Percentiles rank a stretch among this genome's conserved stretches.
phyloP scores from a whole-genome alignment of 1,140 invertebrate genomes.

The Bemisia tabaci region DNA sequence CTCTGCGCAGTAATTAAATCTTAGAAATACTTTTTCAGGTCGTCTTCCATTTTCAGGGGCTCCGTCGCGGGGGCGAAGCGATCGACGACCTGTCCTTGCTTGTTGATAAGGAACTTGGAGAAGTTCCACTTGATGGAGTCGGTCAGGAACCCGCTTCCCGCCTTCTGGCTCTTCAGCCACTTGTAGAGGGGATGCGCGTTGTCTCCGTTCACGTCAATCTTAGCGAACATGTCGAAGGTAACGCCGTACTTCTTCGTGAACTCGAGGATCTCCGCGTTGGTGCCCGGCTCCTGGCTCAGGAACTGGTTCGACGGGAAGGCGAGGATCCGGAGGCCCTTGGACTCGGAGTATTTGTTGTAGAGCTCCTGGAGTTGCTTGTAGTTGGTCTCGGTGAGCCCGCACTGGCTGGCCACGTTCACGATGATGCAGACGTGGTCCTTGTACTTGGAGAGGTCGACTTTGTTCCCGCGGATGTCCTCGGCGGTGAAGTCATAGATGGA shows the following conservation, averaged over 20 bases:
- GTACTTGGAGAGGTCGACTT: constrained; percentile 55
- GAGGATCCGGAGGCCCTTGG: constrained; percentile 53
- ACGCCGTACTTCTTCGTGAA: constrained; percentile 55
- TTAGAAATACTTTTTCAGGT: too few relatives aligned
- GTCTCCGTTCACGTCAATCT: constrained; percentile 77
- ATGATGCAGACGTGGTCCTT: constrained; percentile 46
- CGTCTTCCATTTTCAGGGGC: constrained; percentile 43
- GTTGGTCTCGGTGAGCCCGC: constrained; percentile 64
- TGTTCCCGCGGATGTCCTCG: constrained; percentile 54
- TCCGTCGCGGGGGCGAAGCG: constrained; percentile 62
- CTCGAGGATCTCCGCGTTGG: constrained; percentile 53
- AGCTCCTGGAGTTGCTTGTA: constrained; percentile 62
- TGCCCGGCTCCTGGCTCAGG: constrained; percentile 61
- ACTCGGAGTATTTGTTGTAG: constrained; percentile 51
- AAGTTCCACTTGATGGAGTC: constrained; percentile 93
- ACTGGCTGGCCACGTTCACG: constrained; percentile 77
- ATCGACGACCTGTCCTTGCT: constrained; percentile 67
- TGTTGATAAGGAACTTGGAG: constrained; percentile 85
- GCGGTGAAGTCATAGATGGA: constrained; percentile 64
- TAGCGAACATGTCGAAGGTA: constrained; percentile 62
- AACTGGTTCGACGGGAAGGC: constrained; percentile 94
- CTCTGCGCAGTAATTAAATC: too few relatives aligned
- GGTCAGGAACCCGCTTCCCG: constrained; percentile 45
- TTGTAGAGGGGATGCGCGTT: constrained; percentile 72
- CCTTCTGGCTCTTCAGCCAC: constrained; percentile 69